A percentile compares a stretch with the other conserved stretches of the same genome.
These are phyloP conservation scores for Morpho achilles DNA, from an alignment of 2,888 invertebrate species.

Conservation along the genomic window DNA sequence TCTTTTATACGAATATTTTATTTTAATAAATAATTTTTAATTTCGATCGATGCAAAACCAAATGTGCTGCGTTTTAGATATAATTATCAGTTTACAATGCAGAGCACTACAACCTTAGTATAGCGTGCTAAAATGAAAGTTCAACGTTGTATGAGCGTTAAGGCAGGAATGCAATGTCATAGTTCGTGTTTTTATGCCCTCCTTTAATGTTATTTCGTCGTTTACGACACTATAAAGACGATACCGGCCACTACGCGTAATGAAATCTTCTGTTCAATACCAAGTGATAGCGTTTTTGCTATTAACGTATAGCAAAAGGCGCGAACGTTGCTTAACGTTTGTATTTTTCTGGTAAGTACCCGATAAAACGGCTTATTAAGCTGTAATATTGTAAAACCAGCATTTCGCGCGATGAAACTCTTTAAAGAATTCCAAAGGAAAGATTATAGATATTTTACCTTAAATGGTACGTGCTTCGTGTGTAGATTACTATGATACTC, in stretches of 20 bases:
- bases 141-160: conserved; percentile 43
- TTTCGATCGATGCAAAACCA: too few relatives aligned
- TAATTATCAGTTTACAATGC: too few relatives aligned
- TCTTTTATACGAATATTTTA: too few relatives aligned
- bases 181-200: conserved; percentile 72
- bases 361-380: conserved; percentile 8
- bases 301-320: conserved; percentile 7
- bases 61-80: too few relatives aligned
- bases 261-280: conserved; percentile 76
- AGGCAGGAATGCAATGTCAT: conserved; percentile 67
- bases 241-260: conserved; percentile 77
- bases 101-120: background rate
- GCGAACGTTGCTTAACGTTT: conserved; percentile 5
- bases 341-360: conserved; percentile 8
- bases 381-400: background rate
- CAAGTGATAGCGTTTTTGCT: conserved; percentile 41
- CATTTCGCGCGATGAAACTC: background rate
- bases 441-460: too few relatives aligned
- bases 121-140: conserved; percentile 38
- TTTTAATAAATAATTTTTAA: too few relatives aligned
- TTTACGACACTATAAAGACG: conserved; percentile 77
- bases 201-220: conserved; percentile 74
- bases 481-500: too few relatives aligned
- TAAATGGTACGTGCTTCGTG: too few relatives aligned
- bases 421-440: background rate